These are phyloP conservation scores for Bombus waltoni DNA, from an alignment of 1,140 invertebrate genomes.

Conservation along the genomic window DNA sequence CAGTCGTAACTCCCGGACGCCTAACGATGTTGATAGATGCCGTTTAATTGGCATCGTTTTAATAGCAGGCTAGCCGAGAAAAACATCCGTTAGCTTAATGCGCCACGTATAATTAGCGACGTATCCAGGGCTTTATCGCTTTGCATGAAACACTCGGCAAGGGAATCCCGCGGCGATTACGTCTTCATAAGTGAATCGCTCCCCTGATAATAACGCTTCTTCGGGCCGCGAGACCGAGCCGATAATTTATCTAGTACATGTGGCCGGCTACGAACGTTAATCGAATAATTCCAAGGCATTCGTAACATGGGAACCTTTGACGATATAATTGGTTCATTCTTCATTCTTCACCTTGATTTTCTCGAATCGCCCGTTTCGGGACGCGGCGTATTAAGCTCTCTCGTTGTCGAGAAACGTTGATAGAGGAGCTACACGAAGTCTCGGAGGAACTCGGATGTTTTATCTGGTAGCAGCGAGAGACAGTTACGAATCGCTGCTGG, in stretches of 20 bases:
- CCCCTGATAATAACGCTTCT: conserved; percentile 9
- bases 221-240: background rate
- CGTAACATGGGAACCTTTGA: conserved; percentile 29
- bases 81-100: conserved; percentile 40
- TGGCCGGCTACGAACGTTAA: background rate
- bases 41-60: conserved; percentile 15
- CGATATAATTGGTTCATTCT: conserved; percentile 34
- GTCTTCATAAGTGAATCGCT: conserved; percentile 55
- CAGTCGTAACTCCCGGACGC: background rate
- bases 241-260: conserved; percentile 33
- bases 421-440: background rate
- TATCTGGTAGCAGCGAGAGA: conserved; percentile 12
- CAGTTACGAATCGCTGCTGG: conserved; percentile 66
- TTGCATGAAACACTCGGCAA: conserved; percentile 15
- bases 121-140: conserved; percentile 56
- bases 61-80: conserved; percentile 8
- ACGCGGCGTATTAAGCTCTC: background rate
- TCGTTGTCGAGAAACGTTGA: background rate
- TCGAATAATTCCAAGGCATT: conserved; percentile 31
- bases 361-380: background rate
- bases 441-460: background rate
- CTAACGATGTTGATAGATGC: conserved; percentile 20
- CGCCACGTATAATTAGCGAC: conserved; percentile 43
- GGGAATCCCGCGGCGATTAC: conserved; percentile 45
- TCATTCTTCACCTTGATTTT: background rate